Base-by-base conservation (phyloP, 2,888 invertebrate genomes). In the Meganola albula region DNA sequence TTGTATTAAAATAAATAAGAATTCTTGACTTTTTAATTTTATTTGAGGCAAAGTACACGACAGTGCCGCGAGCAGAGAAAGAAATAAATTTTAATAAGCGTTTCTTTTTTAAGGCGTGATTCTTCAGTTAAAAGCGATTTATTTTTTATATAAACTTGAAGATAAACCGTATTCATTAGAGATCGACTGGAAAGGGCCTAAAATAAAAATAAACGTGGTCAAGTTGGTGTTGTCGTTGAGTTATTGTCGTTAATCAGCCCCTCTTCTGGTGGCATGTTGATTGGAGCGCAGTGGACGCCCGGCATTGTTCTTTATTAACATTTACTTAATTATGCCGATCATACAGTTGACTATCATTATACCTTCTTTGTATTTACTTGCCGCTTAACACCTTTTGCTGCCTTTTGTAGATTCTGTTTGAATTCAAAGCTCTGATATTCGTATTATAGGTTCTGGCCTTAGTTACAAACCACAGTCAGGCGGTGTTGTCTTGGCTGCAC, bases 1-100 rank as follows among this genome's bases (percentile, higher is more conserved):
- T 85, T 85, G 84, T 85, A 85, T 85, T 84, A 85, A 85, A 84
- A 85, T 85, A 85, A 85, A 85, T 83, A 85, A 84, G 84, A 85
- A 83, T 84, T 83, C 82, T 80, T 74, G 82, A 83, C 82, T 84
- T 84, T 85, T 85, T 84, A 84, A 85, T 85, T 85, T 85, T 85
- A 80, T 85, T 84, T 74, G 73, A 71, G 70, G 58, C 80, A 67
- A 70, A 74, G 82, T 83, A 84, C 85, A 84, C 78, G 83, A 83
- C 85, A 76, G 75, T 65, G 75, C 76, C 72, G 75, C 75, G 79
- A 71, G 67, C 67, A 78, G 80, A 82, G 82, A 83, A 77, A 82
- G 84, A 84, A 84, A 85, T 85, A 85, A 85, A 85, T 85, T 84
- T 84, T 85, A 84, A 84, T 85, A 84, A 85, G 82, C 82, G 79